A percentile compares a stretch with the other conserved stretches of the same genome.
These are phyloP conservation scores for Platycnemis pennipes DNA, from an alignment of 2,888 invertebrate species.

Conservation along the genomic window DNA sequence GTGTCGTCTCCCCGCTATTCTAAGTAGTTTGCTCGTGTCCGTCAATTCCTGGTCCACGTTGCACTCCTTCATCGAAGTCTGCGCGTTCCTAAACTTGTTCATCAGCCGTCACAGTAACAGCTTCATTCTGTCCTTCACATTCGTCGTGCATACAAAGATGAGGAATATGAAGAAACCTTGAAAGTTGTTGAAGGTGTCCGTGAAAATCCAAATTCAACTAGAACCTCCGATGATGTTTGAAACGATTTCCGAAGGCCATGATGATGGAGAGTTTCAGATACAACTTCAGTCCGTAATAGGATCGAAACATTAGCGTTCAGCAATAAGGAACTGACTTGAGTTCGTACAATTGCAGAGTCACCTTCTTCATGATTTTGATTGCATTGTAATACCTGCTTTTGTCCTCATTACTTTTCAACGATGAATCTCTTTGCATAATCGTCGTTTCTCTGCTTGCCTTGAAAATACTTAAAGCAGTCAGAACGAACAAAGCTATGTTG, in stretches of 20 bases:
- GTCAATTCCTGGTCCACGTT: not conserved
- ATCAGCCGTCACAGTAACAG: not conserved
- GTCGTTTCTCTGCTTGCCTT: not conserved
- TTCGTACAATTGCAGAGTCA: too few species aligned
- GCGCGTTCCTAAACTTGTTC: not conserved
- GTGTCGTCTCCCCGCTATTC: too few species aligned
- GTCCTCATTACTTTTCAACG: not conserved
- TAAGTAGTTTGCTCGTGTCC: too few species aligned
- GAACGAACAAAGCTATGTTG: slow-evolving; percentile 15
- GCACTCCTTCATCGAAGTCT: not conserved
- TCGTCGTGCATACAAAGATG: slow-evolving; percentile 84
- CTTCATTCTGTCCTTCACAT: slow-evolving; percentile 78
- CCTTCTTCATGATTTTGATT: too few species aligned
- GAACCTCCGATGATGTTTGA: slow-evolving; percentile 83
- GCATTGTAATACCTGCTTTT: slow-evolving; percentile 35
- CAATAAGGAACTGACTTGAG: too few species aligned
- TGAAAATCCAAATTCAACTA: slow-evolving; percentile 72
- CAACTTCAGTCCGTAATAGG: slow-evolving; percentile 80
- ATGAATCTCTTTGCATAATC: not conserved
- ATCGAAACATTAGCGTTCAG: not conserved
- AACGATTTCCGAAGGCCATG: slow-evolving; percentile 86
- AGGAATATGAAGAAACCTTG: slow-evolving; percentile 84
- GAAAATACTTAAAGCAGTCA: slow-evolving; percentile 30
- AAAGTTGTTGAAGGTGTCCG: slow-evolving; percentile 80
- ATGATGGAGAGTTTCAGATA: slow-evolving; percentile 84